phyloP scores from a whole-genome alignment of 2,113 vertebrate species.

The Cromileptes altivelis region DNA sequence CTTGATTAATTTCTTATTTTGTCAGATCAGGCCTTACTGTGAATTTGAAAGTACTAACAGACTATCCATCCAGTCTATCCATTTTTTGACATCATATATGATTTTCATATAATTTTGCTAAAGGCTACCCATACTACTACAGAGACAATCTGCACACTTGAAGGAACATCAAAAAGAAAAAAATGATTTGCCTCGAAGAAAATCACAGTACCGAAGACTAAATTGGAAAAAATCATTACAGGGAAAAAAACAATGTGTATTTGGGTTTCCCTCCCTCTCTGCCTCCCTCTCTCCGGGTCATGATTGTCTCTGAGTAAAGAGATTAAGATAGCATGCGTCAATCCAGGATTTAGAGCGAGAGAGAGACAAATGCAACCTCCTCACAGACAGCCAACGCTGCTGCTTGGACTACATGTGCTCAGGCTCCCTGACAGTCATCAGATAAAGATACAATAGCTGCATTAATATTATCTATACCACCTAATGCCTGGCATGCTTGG shows the following conservation, averaged over 20 bases:
- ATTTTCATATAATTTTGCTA: background rate
- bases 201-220: slow-evolving; percentile 19
- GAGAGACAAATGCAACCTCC: slow-evolving; percentile 85
- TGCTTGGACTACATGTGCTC: slow-evolving; percentile 32
- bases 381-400: slow-evolving; percentile 72
- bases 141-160: slow-evolving; percentile 17
- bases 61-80: background rate
- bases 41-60: background rate
- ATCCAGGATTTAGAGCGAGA: slow-evolving; percentile 89
- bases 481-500: slow-evolving; percentile 29
- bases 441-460: slow-evolving; percentile 52
- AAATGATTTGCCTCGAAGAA: background rate
- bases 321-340: slow-evolving; percentile 92
- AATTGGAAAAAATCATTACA: slow-evolving; percentile 31
- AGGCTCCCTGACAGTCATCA: slow-evolving; percentile 31
- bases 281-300: slow-evolving; percentile 61
- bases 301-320: slow-evolving; percentile 89
- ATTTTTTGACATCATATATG: background rate
- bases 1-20: background rate
- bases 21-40: background rate
- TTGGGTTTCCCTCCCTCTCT: slow-evolving; percentile 30
- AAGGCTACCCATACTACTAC: background rate
- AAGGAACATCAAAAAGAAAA: background rate
- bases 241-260: slow-evolving; percentile 17
- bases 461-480: slow-evolving; percentile 49